Evolutionary conservation across 2,888 invertebrate genomes (phyloP).

Genomic region (Thysanoteuthis rhombus): DNA sequence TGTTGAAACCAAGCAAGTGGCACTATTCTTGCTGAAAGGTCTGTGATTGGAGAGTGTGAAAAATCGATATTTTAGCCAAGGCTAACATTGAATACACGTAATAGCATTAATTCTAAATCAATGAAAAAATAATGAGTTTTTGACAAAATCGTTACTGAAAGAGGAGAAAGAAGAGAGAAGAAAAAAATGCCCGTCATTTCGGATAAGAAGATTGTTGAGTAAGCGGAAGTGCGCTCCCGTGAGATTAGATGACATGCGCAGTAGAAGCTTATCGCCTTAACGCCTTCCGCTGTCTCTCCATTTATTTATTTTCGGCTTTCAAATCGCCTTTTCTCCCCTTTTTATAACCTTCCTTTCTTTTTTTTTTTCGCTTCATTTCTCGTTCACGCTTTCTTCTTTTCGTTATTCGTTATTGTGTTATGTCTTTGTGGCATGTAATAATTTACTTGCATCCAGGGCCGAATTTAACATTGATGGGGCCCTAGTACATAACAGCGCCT

Average conservation of each 20-base stretch:
- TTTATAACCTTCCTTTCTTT: neutral
- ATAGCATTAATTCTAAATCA: neutral
- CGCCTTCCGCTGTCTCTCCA: neutral
- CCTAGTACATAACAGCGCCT: no score
- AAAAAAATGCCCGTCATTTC: neutral
- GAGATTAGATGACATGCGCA: neutral
- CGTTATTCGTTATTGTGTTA: neutral
- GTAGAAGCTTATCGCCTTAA: neutral
- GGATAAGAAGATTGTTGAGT: neutral
- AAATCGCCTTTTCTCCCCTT: neutral
- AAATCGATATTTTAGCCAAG: neutral
- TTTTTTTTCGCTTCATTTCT: neutral
- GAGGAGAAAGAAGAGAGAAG: neutral
- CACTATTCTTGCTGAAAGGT: neutral
- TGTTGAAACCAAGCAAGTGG: neutral
- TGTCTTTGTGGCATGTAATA: neutral
- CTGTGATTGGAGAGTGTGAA: neutral
- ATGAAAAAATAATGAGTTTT: neutral
- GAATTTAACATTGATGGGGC: no score
- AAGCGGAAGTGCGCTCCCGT: neutral
- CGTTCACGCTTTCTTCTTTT: neutral
- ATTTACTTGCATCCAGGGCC: neutral
- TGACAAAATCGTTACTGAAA: neutral
- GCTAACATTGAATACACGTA: neutral
- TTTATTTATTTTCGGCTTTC: neutral